A percentile compares a stretch with the other conserved stretches of the same genome.
Evolutionary conservation across 2,888 invertebrate species (phyloP).

Genomic region (Drosophila nigricruria): DNA sequence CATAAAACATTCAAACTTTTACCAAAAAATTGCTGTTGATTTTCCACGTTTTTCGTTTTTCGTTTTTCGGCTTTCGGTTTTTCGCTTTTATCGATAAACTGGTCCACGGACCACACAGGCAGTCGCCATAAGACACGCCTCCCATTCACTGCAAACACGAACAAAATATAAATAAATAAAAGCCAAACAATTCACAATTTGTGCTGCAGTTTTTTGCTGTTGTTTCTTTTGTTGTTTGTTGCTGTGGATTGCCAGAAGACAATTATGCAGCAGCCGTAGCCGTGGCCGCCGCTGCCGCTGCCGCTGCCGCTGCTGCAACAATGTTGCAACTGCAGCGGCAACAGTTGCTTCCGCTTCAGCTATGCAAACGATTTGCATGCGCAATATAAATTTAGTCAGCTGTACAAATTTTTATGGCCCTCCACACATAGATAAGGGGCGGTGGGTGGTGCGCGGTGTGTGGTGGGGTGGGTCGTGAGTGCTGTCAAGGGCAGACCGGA

Average conservation of each 20-base stretch:
- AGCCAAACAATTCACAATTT: constrained; percentile 59
- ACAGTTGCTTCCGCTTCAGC: constrained; percentile 28
- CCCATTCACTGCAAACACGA: constrained; percentile 42
- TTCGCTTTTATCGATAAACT: constrained; percentile 62
- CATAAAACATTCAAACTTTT: constrained; percentile 55
- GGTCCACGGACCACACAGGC: constrained; percentile 59
- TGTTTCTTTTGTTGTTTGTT: constrained; percentile 1
- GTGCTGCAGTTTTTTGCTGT: constrained; percentile 14
- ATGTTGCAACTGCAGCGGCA: constrained; percentile 57
- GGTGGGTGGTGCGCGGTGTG: not conserved
- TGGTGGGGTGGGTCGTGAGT: no score
- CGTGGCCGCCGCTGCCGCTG: constrained; percentile 14
- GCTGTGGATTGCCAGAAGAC: constrained; percentile 51
- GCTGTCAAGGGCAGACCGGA: constrained; percentile 30
- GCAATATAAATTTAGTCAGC: constrained; percentile 69
- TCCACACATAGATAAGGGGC: not conserved
- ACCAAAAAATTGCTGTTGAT: constrained; percentile 27
- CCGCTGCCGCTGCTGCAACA: constrained; percentile 44
- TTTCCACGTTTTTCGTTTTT: constrained; percentile 3
- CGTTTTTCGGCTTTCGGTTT: not conserved
- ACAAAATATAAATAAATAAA: constrained; percentile 13
- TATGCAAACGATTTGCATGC: constrained; percentile 56
- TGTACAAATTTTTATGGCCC: constrained; percentile 57
- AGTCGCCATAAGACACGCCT: constrained; percentile 56
- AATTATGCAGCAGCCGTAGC: constrained; percentile 42